Evolutionary conservation across 2,113 vertebrate species (phyloP), one percentile per base, ranked within the genome.

Genomic region (Oreochromis tanganicae): DNA sequence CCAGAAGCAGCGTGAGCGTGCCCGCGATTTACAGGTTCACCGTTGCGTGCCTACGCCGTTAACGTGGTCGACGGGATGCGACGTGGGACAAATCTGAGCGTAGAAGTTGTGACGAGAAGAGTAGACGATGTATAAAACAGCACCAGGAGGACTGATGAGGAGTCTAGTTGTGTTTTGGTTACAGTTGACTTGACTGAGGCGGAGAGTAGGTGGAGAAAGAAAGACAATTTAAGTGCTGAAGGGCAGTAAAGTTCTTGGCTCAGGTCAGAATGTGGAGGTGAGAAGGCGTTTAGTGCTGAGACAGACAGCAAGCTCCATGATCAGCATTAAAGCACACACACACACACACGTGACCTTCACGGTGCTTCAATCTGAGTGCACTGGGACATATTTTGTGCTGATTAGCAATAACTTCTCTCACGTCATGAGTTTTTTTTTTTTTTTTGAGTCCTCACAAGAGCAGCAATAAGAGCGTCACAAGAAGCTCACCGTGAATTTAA

Each of bases 1-100:
- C 89, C 88, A 91, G 91, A 80, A 43, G 8, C 50, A 91, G 85
- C 93, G 93, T 90, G 95, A 93, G 93, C 87, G 93, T 85, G 89
- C 93, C 87, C 94, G 91, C 50, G 5, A 71, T 83, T 75, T 82
- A 93, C 93, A 59, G 91, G 71, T 80, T 84, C 50, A 32, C 12
- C 63, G 29, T 84, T 24, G 85, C 89, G 88, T 85, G 84, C 27
- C 56, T 63, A 88, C 89, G 80, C 61, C 43, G 54, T 43, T 5
- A n/a, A 48, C 4, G 81, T n/a, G 36, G 80, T 4, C 6, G 73
- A 94, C 85, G 88, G 93, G 57, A 86, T 6, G 14, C 84, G 7
- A 68, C 1, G 17, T 57, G 85, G 91, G 91, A 94, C 93, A 95
- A 95, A 93, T 34, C 4, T n/a, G 19, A 66, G 36, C 3, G 5